Percentiles rank a stretch among this genome's conserved stretches.
Conservation (phyloP, 2,797 vertebrate species). For the Falco rusticolus region DNA sequence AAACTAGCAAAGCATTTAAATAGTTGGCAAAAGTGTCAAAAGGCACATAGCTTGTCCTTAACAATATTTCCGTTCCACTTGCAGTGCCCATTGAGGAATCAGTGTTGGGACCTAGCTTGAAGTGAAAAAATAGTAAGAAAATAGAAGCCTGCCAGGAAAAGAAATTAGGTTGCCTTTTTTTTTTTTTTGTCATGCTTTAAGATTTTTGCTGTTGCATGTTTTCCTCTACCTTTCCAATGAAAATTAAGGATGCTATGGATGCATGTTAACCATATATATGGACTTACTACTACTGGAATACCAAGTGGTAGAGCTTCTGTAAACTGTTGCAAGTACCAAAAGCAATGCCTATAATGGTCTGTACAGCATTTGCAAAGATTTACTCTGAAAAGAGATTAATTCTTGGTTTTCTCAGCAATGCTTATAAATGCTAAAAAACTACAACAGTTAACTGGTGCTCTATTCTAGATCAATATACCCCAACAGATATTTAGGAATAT, state of each 20-base stretch:
- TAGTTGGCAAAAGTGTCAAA: constrained; percentile 60
- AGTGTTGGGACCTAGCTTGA: constrained; percentile 34
- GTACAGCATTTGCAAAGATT: constrained; percentile 64
- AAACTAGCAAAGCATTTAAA: constrained; percentile 43
- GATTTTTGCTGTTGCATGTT: constrained; percentile 9
- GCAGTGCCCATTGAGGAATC: neutral
- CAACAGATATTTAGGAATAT: constrained; percentile 76
- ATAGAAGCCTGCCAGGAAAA: constrained; percentile 30
- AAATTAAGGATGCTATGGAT: constrained; percentile 64
- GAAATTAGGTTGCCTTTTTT: neutral
- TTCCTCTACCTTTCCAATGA: constrained; percentile 33
- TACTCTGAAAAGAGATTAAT: constrained; percentile 58
- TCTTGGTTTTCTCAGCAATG: constrained; percentile 72
- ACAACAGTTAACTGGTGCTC: constrained; percentile 72
- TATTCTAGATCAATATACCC: constrained; percentile 71
- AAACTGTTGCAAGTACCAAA: constrained; percentile 58
- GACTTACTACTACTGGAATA: constrained; percentile 56
- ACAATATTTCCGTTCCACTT: constrained; percentile 40
- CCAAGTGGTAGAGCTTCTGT: constrained; percentile 50
- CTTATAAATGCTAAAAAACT: constrained; percentile 74
- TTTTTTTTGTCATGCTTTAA: neutral
- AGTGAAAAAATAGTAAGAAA: constrained; percentile 65
- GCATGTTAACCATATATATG: neutral
- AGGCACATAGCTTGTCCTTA: constrained; percentile 76
- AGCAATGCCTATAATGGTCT: constrained; percentile 55